phyloP scores from a whole-genome alignment of 2,113 vertebrate species.

The Vulpes vulpes region DNA sequence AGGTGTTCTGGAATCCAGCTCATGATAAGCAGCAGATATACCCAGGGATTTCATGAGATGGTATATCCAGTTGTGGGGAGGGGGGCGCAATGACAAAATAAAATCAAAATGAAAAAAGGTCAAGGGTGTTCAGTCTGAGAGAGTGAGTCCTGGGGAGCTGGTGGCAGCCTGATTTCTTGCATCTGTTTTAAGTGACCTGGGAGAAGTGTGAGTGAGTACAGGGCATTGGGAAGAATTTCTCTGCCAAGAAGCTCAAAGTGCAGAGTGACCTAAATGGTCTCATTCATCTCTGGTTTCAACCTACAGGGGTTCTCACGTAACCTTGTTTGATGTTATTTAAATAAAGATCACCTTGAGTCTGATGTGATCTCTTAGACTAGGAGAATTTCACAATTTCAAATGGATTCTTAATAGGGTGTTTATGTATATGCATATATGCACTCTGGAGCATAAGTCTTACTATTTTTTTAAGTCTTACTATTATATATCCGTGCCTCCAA shows the following conservation, averaged over 20 bases:
- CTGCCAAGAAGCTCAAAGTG: neutral
- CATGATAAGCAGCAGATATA: neutral
- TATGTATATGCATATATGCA: neutral
- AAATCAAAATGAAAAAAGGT: neutral
- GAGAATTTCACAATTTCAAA: slow-evolving; percentile 20
- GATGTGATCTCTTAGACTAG: neutral
- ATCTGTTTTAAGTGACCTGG: neutral
- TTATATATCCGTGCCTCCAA: neutral
- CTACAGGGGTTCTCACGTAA: slow-evolving; percentile 1
- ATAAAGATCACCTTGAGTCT: slow-evolving; percentile 41
- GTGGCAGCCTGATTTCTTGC: neutral
- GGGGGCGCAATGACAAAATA: neutral
- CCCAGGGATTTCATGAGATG: slow-evolving; percentile 7
- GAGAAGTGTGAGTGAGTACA: neutral
- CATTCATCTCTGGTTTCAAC: slow-evolving; percentile 57
- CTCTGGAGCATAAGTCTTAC: neutral
- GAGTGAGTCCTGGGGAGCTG: neutral
- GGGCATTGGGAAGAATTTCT: neutral
- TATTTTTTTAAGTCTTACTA: neutral
- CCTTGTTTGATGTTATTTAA: slow-evolving; percentile 37
- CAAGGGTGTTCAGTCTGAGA: neutral
- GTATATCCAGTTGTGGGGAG: neutral
- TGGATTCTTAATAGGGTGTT: slow-evolving; percentile 39
- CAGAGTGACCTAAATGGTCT: neutral
- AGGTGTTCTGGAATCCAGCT: slow-evolving; percentile 29